Base-by-base conservation (phyloP, 2,797 vertebrate genomes). In the Gymnocypris eckloni region DNA sequence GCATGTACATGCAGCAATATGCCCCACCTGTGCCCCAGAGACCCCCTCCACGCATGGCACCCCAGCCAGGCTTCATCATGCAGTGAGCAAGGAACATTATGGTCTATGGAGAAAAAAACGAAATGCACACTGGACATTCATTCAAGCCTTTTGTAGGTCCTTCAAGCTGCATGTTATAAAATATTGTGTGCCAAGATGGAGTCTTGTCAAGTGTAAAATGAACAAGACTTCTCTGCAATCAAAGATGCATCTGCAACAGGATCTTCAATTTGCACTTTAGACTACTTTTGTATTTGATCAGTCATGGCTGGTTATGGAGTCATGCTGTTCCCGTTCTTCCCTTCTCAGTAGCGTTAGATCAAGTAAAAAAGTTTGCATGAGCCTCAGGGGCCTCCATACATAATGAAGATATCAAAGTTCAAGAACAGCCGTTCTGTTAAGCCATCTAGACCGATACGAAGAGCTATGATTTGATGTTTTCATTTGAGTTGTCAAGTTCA, bases 1-100 rank as follows among this genome's bases (percentile, higher is more conserved):
- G 82, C 25, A 93, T 89, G 45, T 96, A 95, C 43, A 90, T 96
- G 79, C 93, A 96, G 0, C 96, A 96, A 6, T 97, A 95, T 84
- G 96, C 97, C 0, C 97, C 97, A 0, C 94, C 96, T 13, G 87
- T 98, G 80, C 97, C 98, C 48, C 97, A 98, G 90, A 96, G 97
- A 94, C 93, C 97, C 20, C 88, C 95, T 0, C 94, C 97, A 16
- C 95, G 96, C 39, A 87, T 98, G 88, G 94, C 96, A 0, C 97
- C 96, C 0, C 97, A 98, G 83, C 96, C 98, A 0, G 98, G 98
- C 87, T 99, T 99, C 90, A 99, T 99, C 91, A 95, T 99, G 78
- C 96, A 99, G 94, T 99, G 97, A 96, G 90, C 72, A 12, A 25
- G 70, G 16, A 41, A 79, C 86, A 28, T 69, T 89, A 79, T 78